phyloP scores from a whole-genome alignment of 1,140 invertebrate genomes.

The Platyura marginata region DNA sequence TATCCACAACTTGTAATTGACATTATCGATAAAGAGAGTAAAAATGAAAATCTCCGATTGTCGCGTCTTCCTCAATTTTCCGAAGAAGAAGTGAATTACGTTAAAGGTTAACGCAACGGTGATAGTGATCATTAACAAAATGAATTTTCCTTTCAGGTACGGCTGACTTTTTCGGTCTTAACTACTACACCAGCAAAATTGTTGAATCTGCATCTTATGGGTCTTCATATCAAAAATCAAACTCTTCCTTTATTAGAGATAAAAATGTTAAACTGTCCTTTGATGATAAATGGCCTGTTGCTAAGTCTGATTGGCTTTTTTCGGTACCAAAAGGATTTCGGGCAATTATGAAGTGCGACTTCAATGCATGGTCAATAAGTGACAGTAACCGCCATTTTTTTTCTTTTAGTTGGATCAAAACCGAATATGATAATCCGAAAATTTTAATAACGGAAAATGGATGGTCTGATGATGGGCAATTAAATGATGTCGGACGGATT shows the following conservation, averaged over 20 bases:
- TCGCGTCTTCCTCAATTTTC: conserved; percentile 33
- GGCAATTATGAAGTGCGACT: conserved; percentile 26
- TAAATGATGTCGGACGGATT: conserved; percentile 32
- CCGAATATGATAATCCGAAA: conserved; percentile 35
- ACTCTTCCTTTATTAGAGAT: conserved; percentile 22
- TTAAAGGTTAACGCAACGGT: too few relatives aligned
- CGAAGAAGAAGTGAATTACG: conserved; percentile 20
- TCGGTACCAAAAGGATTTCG: conserved; percentile 24
- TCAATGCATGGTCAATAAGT: not conserved
- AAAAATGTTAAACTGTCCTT: conserved; percentile 14
- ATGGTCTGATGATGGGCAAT: conserved; percentile 27
- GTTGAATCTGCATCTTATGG: too few relatives aligned
- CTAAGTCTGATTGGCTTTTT: conserved; percentile 26
- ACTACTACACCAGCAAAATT: conserved; percentile 35
- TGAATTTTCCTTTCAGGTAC: too few relatives aligned
- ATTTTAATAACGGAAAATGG: conserved; percentile 57
- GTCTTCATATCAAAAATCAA: too few relatives aligned
- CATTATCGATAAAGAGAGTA: conserved; percentile 31
- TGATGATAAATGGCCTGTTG: conserved; percentile 24
- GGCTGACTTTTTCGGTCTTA: conserved; percentile 34
- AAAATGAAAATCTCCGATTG: conserved; percentile 25
- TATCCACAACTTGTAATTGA: conserved; percentile 38
- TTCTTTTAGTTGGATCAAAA: conserved; percentile 42
- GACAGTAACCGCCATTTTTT: too few relatives aligned
- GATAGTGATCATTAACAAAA: too few relatives aligned